These are phyloP conservation scores for Silurus lanzhouensis DNA, from an alignment of 2,797 vertebrate species.

Conservation along the genomic window DNA sequence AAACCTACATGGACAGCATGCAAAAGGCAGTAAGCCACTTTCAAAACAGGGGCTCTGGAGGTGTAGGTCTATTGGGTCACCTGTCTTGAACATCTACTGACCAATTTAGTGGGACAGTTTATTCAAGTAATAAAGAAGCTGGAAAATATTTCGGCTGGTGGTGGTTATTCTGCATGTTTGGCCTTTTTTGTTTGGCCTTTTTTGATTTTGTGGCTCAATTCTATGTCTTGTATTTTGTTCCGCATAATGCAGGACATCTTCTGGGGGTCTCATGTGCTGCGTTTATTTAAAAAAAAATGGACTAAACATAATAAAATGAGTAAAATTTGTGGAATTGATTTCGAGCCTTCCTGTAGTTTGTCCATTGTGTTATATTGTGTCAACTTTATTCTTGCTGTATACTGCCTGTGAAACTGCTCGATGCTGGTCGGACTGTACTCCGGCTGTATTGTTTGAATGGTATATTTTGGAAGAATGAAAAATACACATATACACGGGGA, in stretches of 20 bases:
- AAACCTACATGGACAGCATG: background rate
- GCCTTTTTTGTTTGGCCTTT: constrained; percentile 7
- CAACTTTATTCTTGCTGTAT: too few species aligned
- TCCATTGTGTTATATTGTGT: too few species aligned
- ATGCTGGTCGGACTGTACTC: background rate
- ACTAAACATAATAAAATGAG: too few species aligned
- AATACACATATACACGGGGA: too few species aligned
- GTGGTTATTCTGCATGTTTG: background rate
- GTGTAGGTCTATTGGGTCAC: background rate
- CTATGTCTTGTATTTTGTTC: background rate
- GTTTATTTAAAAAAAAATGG: too few species aligned
- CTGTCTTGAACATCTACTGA: background rate
- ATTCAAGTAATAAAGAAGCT: background rate
- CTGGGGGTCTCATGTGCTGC: background rate
- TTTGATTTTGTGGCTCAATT: background rate
- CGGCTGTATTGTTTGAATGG: background rate
- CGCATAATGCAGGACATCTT: too few species aligned
- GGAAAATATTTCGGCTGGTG: background rate
- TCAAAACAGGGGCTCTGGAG: background rate
- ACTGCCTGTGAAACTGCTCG: background rate
- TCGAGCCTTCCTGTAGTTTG: too few species aligned
- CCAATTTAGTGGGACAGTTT: background rate
- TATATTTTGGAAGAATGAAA: too few species aligned
- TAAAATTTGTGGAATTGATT: too few species aligned
- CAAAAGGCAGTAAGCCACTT: background rate